Evolutionary conservation across 2,888 invertebrate genomes (phyloP).

Genomic region (Empis livida): DNA sequence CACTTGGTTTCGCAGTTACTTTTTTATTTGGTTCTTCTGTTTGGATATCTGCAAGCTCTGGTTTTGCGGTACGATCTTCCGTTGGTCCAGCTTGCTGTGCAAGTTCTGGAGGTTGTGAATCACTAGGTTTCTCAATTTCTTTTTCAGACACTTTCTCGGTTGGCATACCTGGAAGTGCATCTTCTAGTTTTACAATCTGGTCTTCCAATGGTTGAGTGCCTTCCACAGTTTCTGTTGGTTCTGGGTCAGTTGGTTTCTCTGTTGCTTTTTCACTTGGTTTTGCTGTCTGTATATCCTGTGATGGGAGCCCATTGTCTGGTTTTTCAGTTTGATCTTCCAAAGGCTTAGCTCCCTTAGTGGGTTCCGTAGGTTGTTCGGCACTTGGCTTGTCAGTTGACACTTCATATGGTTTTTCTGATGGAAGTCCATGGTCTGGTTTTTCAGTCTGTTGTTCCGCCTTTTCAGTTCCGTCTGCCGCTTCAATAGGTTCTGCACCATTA

Average conservation of each 20-base stretch:
- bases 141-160: too few species aligned
- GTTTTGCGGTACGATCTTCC: not conserved
- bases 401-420: not conserved
- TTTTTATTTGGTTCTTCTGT: not conserved
- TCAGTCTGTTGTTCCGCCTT: not conserved
- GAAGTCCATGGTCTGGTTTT: not conserved
- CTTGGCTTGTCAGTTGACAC: not conserved
- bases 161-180: too few species aligned
- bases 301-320: not conserved
- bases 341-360: not conserved
- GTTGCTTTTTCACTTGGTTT: not conserved
- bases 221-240: too few species aligned
- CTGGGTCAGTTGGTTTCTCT: not conserved
- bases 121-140: not conserved
- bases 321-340: constrained; percentile 11
- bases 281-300: not conserved
- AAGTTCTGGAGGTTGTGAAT: not conserved
- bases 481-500: not conserved
- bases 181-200: too few species aligned
- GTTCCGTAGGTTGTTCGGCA: not conserved
- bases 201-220: too few species aligned
- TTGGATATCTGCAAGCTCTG: not conserved
- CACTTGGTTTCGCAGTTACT: not conserved
- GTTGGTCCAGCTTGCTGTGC: not conserved
- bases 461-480: not conserved